These are phyloP conservation scores for Diacarnus erythraeanus DNA, from an alignment of 37 sponge, comb jelly and placozoan genomes.

Conservation along the genomic window DNA sequence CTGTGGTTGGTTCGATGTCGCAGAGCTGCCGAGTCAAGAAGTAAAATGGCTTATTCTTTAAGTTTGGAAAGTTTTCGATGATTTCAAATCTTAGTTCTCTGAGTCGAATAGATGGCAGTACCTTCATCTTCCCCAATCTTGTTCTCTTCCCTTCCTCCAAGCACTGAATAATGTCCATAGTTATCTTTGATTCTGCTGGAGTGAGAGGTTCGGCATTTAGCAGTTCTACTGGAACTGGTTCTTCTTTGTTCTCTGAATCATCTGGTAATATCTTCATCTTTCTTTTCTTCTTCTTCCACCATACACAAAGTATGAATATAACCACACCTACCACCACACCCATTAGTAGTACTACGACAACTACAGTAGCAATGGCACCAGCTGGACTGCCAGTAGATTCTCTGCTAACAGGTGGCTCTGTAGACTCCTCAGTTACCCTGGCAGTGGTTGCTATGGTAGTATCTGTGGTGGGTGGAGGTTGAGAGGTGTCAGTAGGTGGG, in stretches of 20 bases:
- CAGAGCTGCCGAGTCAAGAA: slow-evolving; percentile 70
- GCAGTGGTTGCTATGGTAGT: slow-evolving; percentile 8
- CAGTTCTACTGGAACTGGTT: background rate
- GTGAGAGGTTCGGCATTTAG: slow-evolving; percentile 25
- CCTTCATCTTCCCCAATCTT: slow-evolving; percentile 46
- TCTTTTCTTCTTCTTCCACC: slow-evolving; percentile 35
- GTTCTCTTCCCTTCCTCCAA: slow-evolving; percentile 42
- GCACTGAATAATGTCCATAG: slow-evolving; percentile 50
- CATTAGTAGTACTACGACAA: slow-evolving; percentile 27
- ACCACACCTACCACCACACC: slow-evolving; percentile 16
- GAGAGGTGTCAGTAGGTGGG: slow-evolving; percentile 14
- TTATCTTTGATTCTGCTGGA: slow-evolving; percentile 48
- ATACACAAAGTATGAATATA: slow-evolving; percentile 10
- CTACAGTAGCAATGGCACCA: slow-evolving; percentile 19
- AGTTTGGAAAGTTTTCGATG: slow-evolving; percentile 43
- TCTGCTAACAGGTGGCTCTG: background rate
- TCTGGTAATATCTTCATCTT: slow-evolving; percentile 17
- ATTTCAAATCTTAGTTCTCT: slow-evolving; percentile 68
- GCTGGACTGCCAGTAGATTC: slow-evolving; percentile 18
- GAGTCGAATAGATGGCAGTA: slow-evolving; percentile 70
- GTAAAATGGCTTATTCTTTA: slow-evolving; percentile 77
- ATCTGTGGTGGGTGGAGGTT: slow-evolving; percentile 25
- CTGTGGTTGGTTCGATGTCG: slow-evolving; percentile 79
- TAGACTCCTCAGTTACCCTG: background rate
- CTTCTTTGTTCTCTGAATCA: background rate